Evolutionary conservation across 2,888 invertebrate genomes (phyloP).

Genomic region (Hesperia comma): DNA sequence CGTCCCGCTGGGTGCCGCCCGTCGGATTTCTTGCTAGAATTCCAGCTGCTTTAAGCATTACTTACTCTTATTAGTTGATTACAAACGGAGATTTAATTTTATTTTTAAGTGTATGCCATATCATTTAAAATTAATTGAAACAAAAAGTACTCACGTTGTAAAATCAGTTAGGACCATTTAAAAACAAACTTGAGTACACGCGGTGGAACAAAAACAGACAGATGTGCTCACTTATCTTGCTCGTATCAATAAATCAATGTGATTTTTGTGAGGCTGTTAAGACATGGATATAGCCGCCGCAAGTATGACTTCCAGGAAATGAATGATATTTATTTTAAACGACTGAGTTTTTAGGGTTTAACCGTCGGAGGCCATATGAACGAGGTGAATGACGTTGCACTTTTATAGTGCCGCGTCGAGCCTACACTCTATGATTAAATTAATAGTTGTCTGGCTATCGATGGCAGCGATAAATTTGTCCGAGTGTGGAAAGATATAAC

Average conservation of each 20-base stretch:
- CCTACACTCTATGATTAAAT: conserved; percentile 65
- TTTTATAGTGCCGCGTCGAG: conserved; percentile 57
- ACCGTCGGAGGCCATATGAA: conserved; percentile 59
- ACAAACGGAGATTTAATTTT: conserved; percentile 69
- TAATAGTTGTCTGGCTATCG: conserved; percentile 70
- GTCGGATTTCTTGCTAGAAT: conserved; percentile 76
- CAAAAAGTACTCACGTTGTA: conserved; percentile 26
- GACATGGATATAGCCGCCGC: conserved; percentile 62
- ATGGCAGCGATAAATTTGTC: conserved; percentile 75
- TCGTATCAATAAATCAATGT: conserved; percentile 67
- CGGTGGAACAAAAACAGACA: conserved; percentile 52
- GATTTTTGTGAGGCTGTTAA: conserved; percentile 59
- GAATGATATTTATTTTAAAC: conserved; percentile 75
- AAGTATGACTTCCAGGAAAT: conserved; percentile 64
- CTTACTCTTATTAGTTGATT: conserved; percentile 78
- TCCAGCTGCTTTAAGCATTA: conserved; percentile 80
- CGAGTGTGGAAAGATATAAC: conserved; percentile 65
- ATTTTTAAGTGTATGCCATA: conserved; percentile 44
- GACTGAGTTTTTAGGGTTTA: conserved; percentile 67
- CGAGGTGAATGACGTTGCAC: conserved; percentile 73
- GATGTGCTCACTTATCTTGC: conserved; percentile 54
- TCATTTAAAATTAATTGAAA: conserved; percentile 33
- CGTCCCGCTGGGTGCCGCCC: conserved; percentile 76
- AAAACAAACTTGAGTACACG: conserved; percentile 24
- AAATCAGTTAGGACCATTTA: conserved; percentile 11